These are phyloP conservation scores for Papilio protenor DNA, from an alignment of 2,888 invertebrate species.

Conservation along the genomic window DNA sequence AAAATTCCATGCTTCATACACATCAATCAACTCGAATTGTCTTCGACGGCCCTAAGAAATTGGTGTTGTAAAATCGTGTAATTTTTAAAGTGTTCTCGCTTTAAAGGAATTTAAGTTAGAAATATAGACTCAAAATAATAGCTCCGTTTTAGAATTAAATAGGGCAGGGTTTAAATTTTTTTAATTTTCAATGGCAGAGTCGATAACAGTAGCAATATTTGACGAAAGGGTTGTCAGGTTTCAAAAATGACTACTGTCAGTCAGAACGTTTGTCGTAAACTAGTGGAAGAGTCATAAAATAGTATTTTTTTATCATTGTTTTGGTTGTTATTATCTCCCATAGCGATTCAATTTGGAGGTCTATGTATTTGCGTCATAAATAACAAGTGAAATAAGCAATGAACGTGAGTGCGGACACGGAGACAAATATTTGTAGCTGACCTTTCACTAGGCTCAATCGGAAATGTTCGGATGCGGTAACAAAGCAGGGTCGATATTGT, in stretches of 20 bases:
- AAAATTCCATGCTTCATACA: slow-evolving; percentile 40
- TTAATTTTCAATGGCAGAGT: not conserved
- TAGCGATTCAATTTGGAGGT: not conserved
- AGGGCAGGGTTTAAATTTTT: too few species aligned
- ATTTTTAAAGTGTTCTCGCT: not conserved
- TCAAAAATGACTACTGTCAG: not conserved
- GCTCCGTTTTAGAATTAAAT: not conserved
- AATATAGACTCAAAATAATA: not conserved
- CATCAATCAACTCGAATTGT: slow-evolving; percentile 35
- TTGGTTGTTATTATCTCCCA: not conserved
- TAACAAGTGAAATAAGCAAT: not conserved
- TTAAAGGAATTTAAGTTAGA: not conserved
- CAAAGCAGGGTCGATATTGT: slow-evolving; percentile 1
- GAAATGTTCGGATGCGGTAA: slow-evolving; percentile 12
- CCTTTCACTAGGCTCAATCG: slow-evolving; percentile 6
- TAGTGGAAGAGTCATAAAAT: too few species aligned
- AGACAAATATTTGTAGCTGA: slow-evolving; percentile 10
- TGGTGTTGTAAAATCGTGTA: slow-evolving; percentile 9
- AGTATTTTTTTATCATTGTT: not conserved
- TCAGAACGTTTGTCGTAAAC: not conserved
- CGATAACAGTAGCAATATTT: not conserved
- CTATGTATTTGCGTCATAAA: not conserved
- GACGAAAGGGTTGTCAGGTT: not conserved
- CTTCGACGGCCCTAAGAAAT: slow-evolving; percentile 33
- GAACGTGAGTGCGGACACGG: not conserved